Conservation (phyloP, 2,113 vertebrate species). For the Mormyrus iriodes region DNA sequence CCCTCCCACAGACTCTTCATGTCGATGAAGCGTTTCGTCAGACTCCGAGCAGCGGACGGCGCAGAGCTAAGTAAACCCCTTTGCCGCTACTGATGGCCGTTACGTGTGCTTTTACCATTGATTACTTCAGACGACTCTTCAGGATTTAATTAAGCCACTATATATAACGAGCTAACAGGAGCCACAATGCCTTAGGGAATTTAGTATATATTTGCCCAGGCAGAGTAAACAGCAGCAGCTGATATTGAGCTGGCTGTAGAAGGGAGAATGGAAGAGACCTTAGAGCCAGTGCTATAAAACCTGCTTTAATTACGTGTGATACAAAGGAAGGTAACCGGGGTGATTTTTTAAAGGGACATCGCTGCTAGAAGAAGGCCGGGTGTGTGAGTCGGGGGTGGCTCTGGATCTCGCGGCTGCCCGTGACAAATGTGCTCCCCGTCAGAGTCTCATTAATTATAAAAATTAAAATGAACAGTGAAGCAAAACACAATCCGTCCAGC, state of each 20-base stretch:
- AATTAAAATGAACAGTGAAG: constrained; percentile 35
- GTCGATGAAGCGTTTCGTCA: not conserved
- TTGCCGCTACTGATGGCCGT: not conserved
- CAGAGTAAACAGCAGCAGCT: not conserved
- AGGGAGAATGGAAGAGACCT: not conserved
- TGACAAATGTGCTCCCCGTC: constrained; percentile 32
- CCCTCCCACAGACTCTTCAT: not conserved
- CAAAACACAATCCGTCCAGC: constrained; percentile 21
- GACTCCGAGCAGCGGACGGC: not conserved
- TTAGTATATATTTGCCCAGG: not conserved
- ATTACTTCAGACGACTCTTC: not conserved
- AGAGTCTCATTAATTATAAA: constrained; percentile 36
- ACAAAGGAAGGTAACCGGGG: not conserved
- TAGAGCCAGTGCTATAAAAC: not conserved
- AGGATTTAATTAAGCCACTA: not conserved
- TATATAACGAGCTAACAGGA: not conserved
- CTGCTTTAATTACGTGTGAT: not conserved
- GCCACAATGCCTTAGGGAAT: not conserved
- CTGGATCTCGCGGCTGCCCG: not conserved
- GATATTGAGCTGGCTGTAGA: not conserved
- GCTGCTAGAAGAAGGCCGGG: not conserved
- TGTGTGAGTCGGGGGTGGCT: not conserved
- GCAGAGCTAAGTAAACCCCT: not conserved
- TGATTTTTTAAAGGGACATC: not conserved
- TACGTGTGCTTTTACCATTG: not conserved